These are phyloP conservation scores for Rhingia campestris DNA, from an alignment of 2,888 invertebrate genomes.

Conservation along the genomic window DNA sequence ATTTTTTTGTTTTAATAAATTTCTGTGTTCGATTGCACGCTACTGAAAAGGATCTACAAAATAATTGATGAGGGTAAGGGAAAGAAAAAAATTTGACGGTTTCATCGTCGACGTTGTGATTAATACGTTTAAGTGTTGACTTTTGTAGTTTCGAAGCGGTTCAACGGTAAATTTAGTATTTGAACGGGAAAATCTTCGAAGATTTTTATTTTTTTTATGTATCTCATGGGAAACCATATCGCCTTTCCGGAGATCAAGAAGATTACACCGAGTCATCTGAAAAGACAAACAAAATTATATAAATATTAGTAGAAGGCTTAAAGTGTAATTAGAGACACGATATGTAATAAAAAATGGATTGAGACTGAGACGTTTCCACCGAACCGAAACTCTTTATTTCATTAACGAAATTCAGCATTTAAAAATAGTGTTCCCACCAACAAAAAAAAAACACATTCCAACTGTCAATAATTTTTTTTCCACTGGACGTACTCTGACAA, in stretches of 20 bases:
- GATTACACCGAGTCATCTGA: constrained; percentile 75
- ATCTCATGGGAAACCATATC: constrained; percentile 51
- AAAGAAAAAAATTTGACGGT: constrained; percentile 25
- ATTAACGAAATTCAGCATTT: no score
- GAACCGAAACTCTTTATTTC: no score
- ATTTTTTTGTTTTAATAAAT: not conserved
- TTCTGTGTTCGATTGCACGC: constrained; percentile 29
- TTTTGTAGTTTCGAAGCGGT: constrained; percentile 47
- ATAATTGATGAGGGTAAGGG: constrained; percentile 6
- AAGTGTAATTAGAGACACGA: no score
- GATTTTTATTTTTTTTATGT: constrained; percentile 37
- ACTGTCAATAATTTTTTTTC: no score
- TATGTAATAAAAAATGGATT: no score
- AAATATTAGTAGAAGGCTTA: not conserved
- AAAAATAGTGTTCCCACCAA: no score
- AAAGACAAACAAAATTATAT: constrained; percentile 4
- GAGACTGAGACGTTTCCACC: no score
- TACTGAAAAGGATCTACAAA: constrained; percentile 27
- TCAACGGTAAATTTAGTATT: constrained; percentile 50
- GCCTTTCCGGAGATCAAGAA: constrained; percentile 30
- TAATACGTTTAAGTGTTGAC: constrained; percentile 42
- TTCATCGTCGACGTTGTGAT: constrained; percentile 37
- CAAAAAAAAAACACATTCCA: no score
- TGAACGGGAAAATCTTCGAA: constrained; percentile 62
- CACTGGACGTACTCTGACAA: no score